Base-by-base conservation (phyloP, 2,797 vertebrate species). In the Aeoliscus strigatus region DNA sequence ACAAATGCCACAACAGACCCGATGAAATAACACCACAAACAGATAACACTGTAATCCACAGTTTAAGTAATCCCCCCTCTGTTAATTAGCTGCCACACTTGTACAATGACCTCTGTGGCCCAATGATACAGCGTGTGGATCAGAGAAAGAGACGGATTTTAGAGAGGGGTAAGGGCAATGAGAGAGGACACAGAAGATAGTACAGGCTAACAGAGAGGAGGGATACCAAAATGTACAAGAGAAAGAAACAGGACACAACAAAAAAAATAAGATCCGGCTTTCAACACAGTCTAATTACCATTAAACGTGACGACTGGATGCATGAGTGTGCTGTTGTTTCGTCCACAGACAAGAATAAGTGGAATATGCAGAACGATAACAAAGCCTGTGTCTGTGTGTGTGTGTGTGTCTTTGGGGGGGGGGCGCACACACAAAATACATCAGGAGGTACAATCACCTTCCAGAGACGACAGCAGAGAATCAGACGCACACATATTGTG, bases 51-150 rank as follows among this genome's bases (percentile, higher is more conserved):
- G 70, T 78, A 77, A 80, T 75, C 18, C n/a, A n/a, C n/a, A n/a
- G n/a, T n/a, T n/a, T n/a, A n/a, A 73, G 62, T 76, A 42, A 70
- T 71, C 64, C 50, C 42, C 17, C 66, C 48, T 77, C 58, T 57
- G 62, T 67, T 84, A 85, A 88, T 86, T 83, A 82, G 77, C 60
- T 49, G 70, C 73, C 49, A 41, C 65, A 76, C 77, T 84, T 74
- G 55, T 67, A 48, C 73, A 77, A 56, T 80, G 75, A 84, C 83
- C 80, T 75, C 69, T 76, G 71, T 13, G 40, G 69, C 57, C 43
- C 36, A 25, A 35, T 35, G 66, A 57, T 23, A 25, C 54, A 58
- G 23, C 39, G 10, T 50, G 39, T 0, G 9, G 49, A 61, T 47
- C 23, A 59, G 40, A 62, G 31, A 35, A 36, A 39, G 40, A 33